Base-by-base conservation (phyloP, 2,888 invertebrate species). In the Limenitis camilla region DNA sequence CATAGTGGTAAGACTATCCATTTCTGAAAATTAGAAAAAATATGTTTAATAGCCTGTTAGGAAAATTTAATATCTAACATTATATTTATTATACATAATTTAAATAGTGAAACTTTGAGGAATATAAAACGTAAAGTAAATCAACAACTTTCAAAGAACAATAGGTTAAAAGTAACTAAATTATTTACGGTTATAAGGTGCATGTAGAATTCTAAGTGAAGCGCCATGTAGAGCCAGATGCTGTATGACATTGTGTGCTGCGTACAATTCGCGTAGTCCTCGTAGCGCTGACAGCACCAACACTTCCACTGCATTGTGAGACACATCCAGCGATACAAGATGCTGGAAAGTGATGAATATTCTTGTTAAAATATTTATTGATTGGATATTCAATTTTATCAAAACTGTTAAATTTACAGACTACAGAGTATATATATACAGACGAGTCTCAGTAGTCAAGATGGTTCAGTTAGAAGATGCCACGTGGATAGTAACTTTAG, bases 271-370 rank as follows among this genome's bases (percentile, higher is more conserved):
- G 66, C 94, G 91, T 45, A 96, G 83, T 56, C 93, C 92, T 28
- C 93, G 92, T 48, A 96, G 86, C 4, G 95, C 94, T 47, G 93
- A 92, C 63, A 96, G 88, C 68, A 95, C 95, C 67, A 96, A 82
- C 63, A 92, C 92, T 75, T 95, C 95, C 63, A 96, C 94, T 61
- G 90, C 91, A 72, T 96, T 96, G 81, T 95, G 92, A 61, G 94
- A 95, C 47, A 96, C 91, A 71, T 96, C 95, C 72, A 96, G 76
- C 62, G 94, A 92, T 41, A 93, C 94, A 61, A 95, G 79, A 74
- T 93, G 94, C 95, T 95, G 86, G 28, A 89, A 88, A 46, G 47
- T n/a, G 9, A 19, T 6, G 9, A 36, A 35, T 5, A 11, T 10
- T 42, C 5, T 32, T 44, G 28, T 5, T n/a, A 28, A 29, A 5